Evolutionary conservation across 2,888 invertebrate genomes (phyloP).

Genomic region (Chaitophorus viminalis): DNA sequence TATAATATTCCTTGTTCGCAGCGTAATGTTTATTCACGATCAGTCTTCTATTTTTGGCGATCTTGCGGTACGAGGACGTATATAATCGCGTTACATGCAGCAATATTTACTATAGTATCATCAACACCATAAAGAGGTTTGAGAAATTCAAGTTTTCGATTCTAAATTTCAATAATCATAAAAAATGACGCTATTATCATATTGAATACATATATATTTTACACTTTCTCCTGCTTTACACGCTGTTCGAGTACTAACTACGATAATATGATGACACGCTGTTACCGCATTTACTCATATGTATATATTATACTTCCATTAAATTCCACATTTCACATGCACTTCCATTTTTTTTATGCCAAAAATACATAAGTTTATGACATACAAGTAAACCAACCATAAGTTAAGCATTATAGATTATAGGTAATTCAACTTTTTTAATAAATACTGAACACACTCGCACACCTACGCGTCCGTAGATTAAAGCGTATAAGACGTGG

Average conservation of each 20-base stretch:
- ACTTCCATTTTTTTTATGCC: not conserved
- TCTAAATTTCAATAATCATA: not conserved
- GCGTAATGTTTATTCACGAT: not conserved
- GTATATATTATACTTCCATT: not conserved
- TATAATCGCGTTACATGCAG: not conserved
- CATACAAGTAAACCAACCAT: no score
- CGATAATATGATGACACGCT: not conserved
- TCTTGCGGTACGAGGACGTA: not conserved
- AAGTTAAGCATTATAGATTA: no score
- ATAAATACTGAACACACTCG: no score
- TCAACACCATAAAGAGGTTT: not conserved
- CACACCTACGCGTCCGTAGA: no score
- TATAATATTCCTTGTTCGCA: not conserved
- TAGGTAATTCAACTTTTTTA: no score
- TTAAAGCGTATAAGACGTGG: no score
- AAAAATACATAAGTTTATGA: no score
- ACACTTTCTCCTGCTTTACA: constrained; percentile 11
- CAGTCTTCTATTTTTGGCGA: not conserved
- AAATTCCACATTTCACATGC: no score
- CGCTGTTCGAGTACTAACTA: not conserved
- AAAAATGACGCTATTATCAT: not conserved
- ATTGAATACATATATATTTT: not conserved
- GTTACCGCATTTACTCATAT: not conserved
- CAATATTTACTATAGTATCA: not conserved
- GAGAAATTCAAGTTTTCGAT: constrained; percentile 20